Evolutionary conservation across 2,888 invertebrate species (phyloP), one percentile per base, ranked within the genome.

Genomic region (Xiphydria camelus): DNA sequence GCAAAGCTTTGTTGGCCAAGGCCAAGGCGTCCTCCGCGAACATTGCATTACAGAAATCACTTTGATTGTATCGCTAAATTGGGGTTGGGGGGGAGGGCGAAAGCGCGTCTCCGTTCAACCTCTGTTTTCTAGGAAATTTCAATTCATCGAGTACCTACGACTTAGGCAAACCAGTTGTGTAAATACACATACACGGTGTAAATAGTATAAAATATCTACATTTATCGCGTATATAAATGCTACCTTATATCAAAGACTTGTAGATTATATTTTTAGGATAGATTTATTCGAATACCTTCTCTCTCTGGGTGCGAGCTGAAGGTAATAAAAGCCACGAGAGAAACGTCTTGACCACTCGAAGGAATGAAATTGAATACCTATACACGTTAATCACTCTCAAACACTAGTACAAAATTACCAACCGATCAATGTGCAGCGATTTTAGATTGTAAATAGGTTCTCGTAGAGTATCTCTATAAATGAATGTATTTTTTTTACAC

Each of bases 191-290:
- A 42, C 29, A 19, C 31, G 6, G 33, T 41, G 33, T 31, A 34
- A 9, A 37, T 37, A 49, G 32, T 22, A 15, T 26, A 43, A 25
- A 21, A 43, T 20, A 40, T 43, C 47, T 35, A 45, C 23, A 50
- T 46, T 48, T 37, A 47, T 41, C 42, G 35, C 41, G 47, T 52
- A 19, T 32, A 44, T 22, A 48, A 52, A 47, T 46, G 45, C 50
- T 52, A 47, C 47, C 43, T 46, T 61, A 55, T 54, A 52, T 64
- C 57, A 56, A 61, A 64, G 59, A 62, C 47, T 61, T 58, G 36
- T 56, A 63, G 47, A 59, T 47, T 59, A 51, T 61, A 63, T 59
- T 59, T 62, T 62, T 58, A n/a, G n/a, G n/a, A n/a, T n/a, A n/a
- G n/a, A n/a, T n/a, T n/a, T n/a, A n/a, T n/a, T n/a, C n/a, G n/a